These are phyloP conservation scores for Paradisaea rubra DNA, from an alignment of 2,113 vertebrate genomes.

Conservation along the genomic window DNA sequence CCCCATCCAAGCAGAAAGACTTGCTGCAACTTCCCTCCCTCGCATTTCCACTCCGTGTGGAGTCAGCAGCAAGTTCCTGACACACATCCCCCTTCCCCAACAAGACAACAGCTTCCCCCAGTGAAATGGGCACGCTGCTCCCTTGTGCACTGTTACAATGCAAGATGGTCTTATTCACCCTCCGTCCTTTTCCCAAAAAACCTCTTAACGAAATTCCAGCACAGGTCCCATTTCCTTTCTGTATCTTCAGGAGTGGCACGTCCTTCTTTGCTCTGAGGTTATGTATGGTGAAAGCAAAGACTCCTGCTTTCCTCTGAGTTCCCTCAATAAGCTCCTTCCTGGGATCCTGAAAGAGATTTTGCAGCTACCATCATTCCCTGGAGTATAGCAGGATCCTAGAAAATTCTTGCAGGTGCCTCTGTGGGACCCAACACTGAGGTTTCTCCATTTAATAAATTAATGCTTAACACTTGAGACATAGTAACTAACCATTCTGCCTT, in stretches of 20 bases:
- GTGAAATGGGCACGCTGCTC: not conserved
- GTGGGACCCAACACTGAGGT: not conserved
- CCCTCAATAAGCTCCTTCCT: not conserved
- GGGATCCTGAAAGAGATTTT: not conserved
- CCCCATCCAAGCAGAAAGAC: not conserved
- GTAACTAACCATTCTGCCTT: not conserved
- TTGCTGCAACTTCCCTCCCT: not conserved
- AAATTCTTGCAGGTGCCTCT: not conserved
- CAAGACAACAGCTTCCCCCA: not conserved
- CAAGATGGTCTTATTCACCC: not conserved
- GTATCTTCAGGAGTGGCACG: rapidly evolving
- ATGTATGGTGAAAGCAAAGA: not conserved
- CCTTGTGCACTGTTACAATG: no score
- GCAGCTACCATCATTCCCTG: not conserved
- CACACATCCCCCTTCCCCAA: not conserved
- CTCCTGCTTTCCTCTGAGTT: not conserved
- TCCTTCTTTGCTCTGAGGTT: not conserved
- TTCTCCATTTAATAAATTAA: not conserved
- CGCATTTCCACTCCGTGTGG: not conserved
- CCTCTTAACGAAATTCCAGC: not conserved
- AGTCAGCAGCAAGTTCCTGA: not conserved
- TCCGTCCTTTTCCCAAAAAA: not conserved
- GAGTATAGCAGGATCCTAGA: not conserved
- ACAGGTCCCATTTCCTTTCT: not conserved
- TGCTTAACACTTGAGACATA: not conserved